phyloP scores from a whole-genome alignment of 2,888 invertebrate genomes.

The Drosophila barbarae region DNA sequence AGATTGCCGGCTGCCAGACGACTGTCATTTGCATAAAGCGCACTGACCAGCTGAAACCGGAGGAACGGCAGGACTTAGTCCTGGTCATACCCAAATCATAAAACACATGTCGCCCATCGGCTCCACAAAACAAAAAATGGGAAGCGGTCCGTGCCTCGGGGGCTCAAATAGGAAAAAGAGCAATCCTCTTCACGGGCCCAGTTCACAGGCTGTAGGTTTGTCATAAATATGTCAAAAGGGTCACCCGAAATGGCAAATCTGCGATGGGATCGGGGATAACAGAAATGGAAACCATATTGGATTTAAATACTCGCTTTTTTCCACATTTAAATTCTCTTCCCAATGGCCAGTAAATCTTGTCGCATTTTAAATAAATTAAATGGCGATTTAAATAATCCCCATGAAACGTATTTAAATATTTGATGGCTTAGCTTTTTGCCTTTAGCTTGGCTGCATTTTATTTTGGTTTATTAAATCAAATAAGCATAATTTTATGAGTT shows the following conservation, averaged over 20 bases:
- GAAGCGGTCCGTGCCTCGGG: constrained; percentile 18
- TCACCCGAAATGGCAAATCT: constrained; percentile 38
- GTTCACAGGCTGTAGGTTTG: constrained; percentile 28
- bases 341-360: constrained; percentile 29
- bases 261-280: constrained; percentile 58
- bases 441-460: not conserved
- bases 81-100: constrained; percentile 60
- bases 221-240: constrained; percentile 65
- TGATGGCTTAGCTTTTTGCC: not conserved
- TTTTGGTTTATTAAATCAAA: not conserved
- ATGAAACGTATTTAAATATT: constrained; percentile 5
- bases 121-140: constrained; percentile 19
- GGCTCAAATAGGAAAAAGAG: not conserved
- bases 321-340: constrained; percentile 19
- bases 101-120: constrained; percentile 68
- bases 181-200: constrained; percentile 2
- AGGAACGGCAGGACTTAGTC: constrained; percentile 15
- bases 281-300: constrained; percentile 16
- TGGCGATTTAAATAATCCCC: not conserved
- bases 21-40: constrained; percentile 38
- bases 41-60: not conserved
- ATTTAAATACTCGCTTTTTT: constrained; percentile 20
- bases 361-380: constrained; percentile 10
- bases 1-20: constrained; percentile 17
- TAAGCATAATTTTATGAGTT: not conserved